Conservation (phyloP, 2,797 vertebrate genomes). For the Micrastur ruficollis region DNA sequence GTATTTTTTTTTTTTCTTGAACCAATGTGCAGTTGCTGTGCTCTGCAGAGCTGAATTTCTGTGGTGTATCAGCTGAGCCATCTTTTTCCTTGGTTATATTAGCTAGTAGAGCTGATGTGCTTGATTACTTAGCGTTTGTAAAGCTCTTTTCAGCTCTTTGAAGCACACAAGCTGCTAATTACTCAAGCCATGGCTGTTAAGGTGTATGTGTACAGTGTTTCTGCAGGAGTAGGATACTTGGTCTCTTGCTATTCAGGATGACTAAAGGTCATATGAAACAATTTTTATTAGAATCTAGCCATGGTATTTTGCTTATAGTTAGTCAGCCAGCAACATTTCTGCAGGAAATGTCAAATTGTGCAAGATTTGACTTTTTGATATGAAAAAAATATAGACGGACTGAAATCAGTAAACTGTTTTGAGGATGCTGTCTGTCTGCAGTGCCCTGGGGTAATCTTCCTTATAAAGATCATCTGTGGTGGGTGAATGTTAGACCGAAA, state of each 20-base stretch:
- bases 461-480: neutral
- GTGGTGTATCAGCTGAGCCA: neutral
- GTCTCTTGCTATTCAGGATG: neutral
- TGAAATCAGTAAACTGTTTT: neutral
- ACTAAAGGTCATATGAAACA: neutral
- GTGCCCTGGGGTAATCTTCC: neutral
- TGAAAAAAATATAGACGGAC: neutral
- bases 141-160: neutral
- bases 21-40: neutral
- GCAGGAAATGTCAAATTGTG: neutral
- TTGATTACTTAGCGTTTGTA: neutral
- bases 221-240: neutral
- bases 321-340: neutral
- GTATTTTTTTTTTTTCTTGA: neutral
- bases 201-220: neutral
- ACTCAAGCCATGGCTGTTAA: neutral
- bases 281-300: neutral
- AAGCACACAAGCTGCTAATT: neutral
- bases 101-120: neutral
- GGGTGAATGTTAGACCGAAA: neutral
- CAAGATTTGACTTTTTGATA: slow-evolving; percentile 6
- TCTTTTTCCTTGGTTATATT: neutral
- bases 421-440: neutral
- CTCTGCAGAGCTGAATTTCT: neutral
- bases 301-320: neutral